Evolutionary conservation across 2,113 vertebrate species (phyloP).

Genomic region (Cranoglanis bouderius): DNA sequence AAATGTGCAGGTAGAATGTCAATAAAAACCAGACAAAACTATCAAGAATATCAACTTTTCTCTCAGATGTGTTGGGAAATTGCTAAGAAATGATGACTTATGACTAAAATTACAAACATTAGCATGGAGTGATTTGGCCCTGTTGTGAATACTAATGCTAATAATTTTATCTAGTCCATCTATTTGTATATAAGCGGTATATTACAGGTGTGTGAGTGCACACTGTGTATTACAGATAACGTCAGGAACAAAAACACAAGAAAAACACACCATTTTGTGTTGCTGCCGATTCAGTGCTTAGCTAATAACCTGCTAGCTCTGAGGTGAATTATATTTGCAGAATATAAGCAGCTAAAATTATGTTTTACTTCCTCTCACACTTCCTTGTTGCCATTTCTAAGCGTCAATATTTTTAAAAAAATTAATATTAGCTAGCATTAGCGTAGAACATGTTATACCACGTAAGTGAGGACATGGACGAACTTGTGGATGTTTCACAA

Average conservation of each 20-base stretch:
- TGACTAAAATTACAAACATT: neutral
- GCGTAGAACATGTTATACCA: neutral
- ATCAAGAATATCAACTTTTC: too few relatives aligned
- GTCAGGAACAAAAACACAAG: too few relatives aligned
- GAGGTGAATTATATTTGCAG: too few relatives aligned
- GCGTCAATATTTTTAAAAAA: neutral
- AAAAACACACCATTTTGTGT: neutral
- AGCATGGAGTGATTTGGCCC: neutral
- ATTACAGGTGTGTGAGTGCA: neutral
- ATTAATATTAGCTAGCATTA: neutral
- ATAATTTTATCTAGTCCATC: neutral
- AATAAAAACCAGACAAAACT: neutral
- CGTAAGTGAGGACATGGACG: neutral
- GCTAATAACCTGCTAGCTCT: neutral
- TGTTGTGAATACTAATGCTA: neutral
- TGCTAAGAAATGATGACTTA: neutral
- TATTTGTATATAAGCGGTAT: neutral
- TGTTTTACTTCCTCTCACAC: too few relatives aligned
- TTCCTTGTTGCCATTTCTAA: too few relatives aligned
- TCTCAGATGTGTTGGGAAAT: neutral
- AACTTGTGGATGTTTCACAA: neutral
- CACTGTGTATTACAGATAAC: neutral
- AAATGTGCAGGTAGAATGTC: neutral
- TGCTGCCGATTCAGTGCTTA: neutral
- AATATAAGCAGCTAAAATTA: too few relatives aligned